phyloP scores from a whole-genome alignment of 2,888 invertebrate species.

The Thalpophila matura region DNA sequence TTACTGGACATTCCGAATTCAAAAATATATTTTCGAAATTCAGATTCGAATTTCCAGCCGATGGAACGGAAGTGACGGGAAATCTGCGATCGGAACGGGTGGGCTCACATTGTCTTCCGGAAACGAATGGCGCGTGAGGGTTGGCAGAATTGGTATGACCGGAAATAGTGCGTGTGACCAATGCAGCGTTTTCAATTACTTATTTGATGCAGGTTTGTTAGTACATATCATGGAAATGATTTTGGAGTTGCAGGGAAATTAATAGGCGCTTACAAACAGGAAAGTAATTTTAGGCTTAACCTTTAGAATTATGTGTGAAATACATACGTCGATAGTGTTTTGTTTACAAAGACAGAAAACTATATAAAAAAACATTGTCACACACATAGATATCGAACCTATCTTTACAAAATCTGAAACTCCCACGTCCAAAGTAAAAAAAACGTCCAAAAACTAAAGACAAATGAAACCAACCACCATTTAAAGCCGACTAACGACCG shows the following conservation, averaged over 20 bases:
- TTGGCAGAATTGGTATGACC: constrained; percentile 71
- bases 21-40: constrained; percentile 64
- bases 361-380: too few relatives aligned
- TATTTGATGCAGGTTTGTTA: constrained; percentile 21
- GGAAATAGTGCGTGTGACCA: constrained; percentile 84
- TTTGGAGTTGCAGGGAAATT: neutral
- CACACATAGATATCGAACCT: too few relatives aligned
- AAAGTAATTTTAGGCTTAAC: too few relatives aligned
- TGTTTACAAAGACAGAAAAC: too few relatives aligned
- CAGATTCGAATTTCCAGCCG: constrained; percentile 65
- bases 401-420: neutral
- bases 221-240: neutral
- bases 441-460: constrained; percentile 28
- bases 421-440: neutral
- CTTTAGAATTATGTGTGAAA: too few relatives aligned
- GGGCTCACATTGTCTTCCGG: constrained; percentile 87
- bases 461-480: constrained; percentile 31
- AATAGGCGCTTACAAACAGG: too few relatives aligned
- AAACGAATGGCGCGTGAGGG: constrained; percentile 83
- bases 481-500: constrained; percentile 44
- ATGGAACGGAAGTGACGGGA: constrained; percentile 73
- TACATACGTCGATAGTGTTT: too few relatives aligned
- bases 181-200: constrained; percentile 63
- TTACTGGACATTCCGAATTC: constrained; percentile 52
- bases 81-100: constrained; percentile 84